Evolutionary conservation across 2,113 vertebrate genomes (phyloP), one percentile per base, ranked within the genome.

Genomic region (Forbesichthys agassizii): DNA sequence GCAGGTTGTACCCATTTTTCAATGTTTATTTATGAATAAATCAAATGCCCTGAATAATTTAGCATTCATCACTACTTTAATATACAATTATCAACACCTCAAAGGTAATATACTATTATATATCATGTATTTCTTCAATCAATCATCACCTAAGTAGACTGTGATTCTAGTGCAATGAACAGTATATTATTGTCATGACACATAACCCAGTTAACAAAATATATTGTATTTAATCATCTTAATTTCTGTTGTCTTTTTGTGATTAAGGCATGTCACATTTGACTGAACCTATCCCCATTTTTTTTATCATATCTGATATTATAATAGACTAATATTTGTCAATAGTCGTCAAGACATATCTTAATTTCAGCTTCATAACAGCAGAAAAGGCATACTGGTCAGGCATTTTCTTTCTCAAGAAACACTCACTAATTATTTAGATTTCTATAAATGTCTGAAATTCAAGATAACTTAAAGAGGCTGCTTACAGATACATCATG

Each of bases 361-460:
- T 27, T 27, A 27, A 14, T 4, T 14, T 64, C 1, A 20, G 58
- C 52, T 59, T 66, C 9, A 55, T 51, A 77, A 61, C 49, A 78
- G 68, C 66, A 73, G 64, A 57, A 78, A 86, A 83, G 79, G 83
- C 81, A 83, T 65, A 69, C 13, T 63, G 79, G 81, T 76, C 4
- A 4, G 13, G 18, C 72, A 27, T 57, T 20, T 27, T 27, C 20
- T 20, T 47, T 20, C 2, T 2, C 18, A 53, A 52, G 13, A 74
- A 20, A 68, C 48, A 6, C 20, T 64, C 14, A 66, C 18, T n/a
- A 54, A 33, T 66, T 64, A 13, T 52, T 54, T 79, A 84, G 55
- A 75, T 66, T 70, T 42, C 36, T 58, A 66, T 16, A 53, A n/a
- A 18, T 20, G 46, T 48, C 7, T 27, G 27, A 27, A 27, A 27